Evolutionary conservation across 2,113 vertebrate genomes (phyloP).

Genomic region (Rhabdornis inornatus): DNA sequence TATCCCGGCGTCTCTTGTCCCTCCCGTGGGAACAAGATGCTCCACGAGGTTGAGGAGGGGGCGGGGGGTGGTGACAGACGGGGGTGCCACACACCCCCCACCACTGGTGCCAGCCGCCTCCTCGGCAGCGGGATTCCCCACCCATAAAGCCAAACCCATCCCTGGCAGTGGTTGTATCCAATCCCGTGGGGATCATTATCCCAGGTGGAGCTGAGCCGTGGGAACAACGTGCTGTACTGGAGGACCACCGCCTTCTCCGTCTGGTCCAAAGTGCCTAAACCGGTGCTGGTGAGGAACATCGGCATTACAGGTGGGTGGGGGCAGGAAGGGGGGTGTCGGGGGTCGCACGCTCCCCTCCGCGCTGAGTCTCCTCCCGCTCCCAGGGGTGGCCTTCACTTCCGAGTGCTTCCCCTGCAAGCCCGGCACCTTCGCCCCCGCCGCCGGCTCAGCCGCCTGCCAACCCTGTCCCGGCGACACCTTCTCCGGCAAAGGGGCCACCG

Average conservation of each 20-base stretch:
- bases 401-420: constrained; percentile 97
- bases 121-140: neutral
- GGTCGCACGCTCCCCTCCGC: accelerated
- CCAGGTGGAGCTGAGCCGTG: constrained; percentile 80
- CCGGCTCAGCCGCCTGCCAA: constrained; percentile 81
- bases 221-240: constrained; percentile 95
- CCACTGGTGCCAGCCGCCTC: neutral
- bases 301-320: constrained; percentile 82
- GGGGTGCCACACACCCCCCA: neutral
- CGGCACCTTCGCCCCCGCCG: constrained; percentile 80
- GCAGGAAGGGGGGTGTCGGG: too few relatives aligned
- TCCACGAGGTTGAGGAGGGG: neutral
- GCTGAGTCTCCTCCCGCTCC: neutral
- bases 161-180: neutral
- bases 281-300: constrained; percentile 88
- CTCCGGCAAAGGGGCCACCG: constrained; percentile 85
- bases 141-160: neutral
- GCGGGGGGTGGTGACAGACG: neutral
- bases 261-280: constrained; percentile 75
- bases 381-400: constrained; percentile 92
- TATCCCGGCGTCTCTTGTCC: neutral
- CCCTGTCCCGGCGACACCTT: constrained; percentile 81
- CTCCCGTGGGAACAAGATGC: neutral
- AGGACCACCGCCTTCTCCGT: constrained; percentile 83
- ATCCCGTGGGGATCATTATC: neutral